These are phyloP conservation scores for Actinia equina DNA, from an alignment of 64 coral and sea anemone genomes.

Conservation along the genomic window DNA sequence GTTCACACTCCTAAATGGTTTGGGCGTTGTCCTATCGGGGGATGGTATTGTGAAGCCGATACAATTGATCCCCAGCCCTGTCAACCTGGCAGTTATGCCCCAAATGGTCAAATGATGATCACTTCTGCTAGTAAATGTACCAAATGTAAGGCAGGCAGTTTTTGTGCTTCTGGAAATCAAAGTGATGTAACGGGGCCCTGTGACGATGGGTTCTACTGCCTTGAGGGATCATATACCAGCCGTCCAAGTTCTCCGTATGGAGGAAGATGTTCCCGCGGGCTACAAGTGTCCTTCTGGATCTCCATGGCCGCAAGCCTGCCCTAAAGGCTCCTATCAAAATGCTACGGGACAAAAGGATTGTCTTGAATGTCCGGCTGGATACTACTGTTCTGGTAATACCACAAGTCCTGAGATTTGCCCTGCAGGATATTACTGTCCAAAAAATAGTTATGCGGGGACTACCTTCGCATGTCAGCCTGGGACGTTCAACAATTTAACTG, in stretches of 20 bases:
- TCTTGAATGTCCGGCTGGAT: slow-evolving; percentile 70
- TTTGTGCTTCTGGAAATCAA: slow-evolving; percentile 75
- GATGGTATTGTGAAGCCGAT: slow-evolving; percentile 70
- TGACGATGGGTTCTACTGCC: slow-evolving; percentile 76
- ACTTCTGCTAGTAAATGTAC: slow-evolving; percentile 49
- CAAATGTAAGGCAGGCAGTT: slow-evolving; percentile 66
- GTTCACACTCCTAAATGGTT: slow-evolving; percentile 28
- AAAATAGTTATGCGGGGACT: slow-evolving; percentile 48
- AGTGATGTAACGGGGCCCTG: slow-evolving; percentile 42
- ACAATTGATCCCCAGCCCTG: slow-evolving; percentile 44
- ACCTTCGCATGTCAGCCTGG: slow-evolving; percentile 71
- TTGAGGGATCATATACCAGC: slow-evolving; percentile 65
- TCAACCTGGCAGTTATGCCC: slow-evolving; percentile 74
- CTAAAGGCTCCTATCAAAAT: slow-evolving; percentile 77
- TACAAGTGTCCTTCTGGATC: slow-evolving; percentile 67
- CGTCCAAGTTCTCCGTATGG: slow-evolving; percentile 67
- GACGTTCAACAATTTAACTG: slow-evolving; percentile 91
- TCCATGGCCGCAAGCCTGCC: slow-evolving; percentile 73
- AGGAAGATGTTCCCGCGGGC: slow-evolving; percentile 74
- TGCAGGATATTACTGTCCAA: slow-evolving; percentile 82
- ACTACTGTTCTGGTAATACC: slow-evolving; percentile 90
- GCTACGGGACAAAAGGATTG: slow-evolving; percentile 69
- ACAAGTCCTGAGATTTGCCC: slow-evolving; percentile 78
- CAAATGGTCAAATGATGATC: slow-evolving; percentile 47
- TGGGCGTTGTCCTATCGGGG: slow-evolving; percentile 81